Base-by-base conservation (phyloP, 2,888 invertebrate genomes). In the Trichopoda pennipes region DNA sequence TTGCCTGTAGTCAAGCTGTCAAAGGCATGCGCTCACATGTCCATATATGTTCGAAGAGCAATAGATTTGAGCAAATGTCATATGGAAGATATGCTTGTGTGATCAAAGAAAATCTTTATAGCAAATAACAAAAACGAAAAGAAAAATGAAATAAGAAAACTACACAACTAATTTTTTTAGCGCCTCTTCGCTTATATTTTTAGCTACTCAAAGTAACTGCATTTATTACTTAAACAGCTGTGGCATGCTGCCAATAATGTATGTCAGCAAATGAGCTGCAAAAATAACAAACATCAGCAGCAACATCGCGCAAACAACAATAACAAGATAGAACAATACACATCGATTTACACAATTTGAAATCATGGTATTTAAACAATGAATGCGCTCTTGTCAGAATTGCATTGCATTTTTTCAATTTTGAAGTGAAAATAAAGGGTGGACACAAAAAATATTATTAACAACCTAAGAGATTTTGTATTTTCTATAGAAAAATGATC, bases 161-260 rank as follows among this genome's bases (percentile, higher is more conserved):
- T 58, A 35, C 23, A 61, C 35, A 68, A 56, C 32, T 9, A 21
- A 70, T 61, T 69, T 74, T 68, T 72, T 66, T 75, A 79, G 79
- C 82, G 82, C 82, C 78, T 55, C n/a, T 82, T 70, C 82, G 78
- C 82, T 75, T 79, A 79, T 51, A 51, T 28, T 38, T 61, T 38
- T 12, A 19, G 19, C 44, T 35, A n/a, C 32, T 74, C 44, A 64
- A 53, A 64, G 69, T 55, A 75, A 47, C 64, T 63, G 58, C 81
- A 78, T 82, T 78, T 61, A 75, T 72, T 72, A 55, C 42, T 56
- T 44, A 42, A 80, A 55, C 79, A 82, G 79, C 78, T 82, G 79
- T 79, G 82, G 82, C 82, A 82, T 79, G 79, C 68, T 82, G 82
- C 79, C 82, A 82, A 72, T 61, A 79, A 79, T 79, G 75, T 82